phyloP scores from a whole-genome alignment of 2,888 invertebrate species.

The Nymphalis polychloros region DNA sequence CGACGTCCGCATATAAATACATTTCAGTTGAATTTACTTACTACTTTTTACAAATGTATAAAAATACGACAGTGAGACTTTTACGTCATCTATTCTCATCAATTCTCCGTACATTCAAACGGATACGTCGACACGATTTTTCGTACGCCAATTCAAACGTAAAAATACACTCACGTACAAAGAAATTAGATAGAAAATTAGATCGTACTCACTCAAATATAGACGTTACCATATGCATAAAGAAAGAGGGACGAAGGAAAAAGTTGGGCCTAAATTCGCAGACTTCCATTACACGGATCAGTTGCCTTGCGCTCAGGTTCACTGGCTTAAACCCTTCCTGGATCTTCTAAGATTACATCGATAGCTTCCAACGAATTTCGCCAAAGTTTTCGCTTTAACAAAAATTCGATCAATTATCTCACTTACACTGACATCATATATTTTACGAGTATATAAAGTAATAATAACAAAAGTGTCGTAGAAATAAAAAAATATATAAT shows the following conservation, averaged over 20 bases:
- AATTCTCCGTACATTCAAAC: constrained; percentile 12
- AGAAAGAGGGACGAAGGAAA: constrained; percentile 46
- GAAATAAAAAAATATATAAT: constrained; percentile 33
- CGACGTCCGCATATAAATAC: constrained; percentile 66
- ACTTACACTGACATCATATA: constrained; percentile 16
- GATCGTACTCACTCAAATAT: constrained; percentile 42
- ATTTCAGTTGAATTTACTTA: constrained; percentile 42
- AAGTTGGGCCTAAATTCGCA: constrained; percentile 53
- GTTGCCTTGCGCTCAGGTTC: constrained; percentile 66
- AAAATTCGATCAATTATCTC: constrained; percentile 32
- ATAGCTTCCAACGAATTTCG: constrained; percentile 55
- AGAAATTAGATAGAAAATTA: constrained; percentile 38
- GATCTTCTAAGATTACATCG: constrained; percentile 58
- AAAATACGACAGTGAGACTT: constrained; percentile 6
- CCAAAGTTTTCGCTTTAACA: constrained; percentile 47
- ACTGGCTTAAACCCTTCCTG: constrained; percentile 63
- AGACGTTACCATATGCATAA: constrained; percentile 51
- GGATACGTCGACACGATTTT: constrained; percentile 2
- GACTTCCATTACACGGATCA: constrained; percentile 76
- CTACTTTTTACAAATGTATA: constrained; percentile 15
- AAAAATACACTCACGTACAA: constrained; percentile 29
- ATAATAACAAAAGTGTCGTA: constrained; percentile 34
- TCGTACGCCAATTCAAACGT: constrained; percentile 8
- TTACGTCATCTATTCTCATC: not conserved
- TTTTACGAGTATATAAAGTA: constrained; percentile 19